Base-by-base conservation (phyloP, 1,140 invertebrate genomes). In the Lethrus apterus region DNA sequence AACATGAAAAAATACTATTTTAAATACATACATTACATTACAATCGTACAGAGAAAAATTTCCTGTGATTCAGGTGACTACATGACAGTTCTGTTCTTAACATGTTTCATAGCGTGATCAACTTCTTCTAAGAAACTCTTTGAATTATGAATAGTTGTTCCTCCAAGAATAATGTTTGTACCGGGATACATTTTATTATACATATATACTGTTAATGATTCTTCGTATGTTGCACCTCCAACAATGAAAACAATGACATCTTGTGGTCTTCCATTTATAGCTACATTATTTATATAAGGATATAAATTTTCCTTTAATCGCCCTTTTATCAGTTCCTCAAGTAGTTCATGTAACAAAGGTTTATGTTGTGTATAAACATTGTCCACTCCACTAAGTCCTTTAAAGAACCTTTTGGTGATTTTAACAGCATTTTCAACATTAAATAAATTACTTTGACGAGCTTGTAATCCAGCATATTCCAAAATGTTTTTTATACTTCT, bases 291-390 rank as follows among this genome's bases (percentile, higher is more conserved):
- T 20, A 93, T 70, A 55, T 82, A 87, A 0, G 93, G 93, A 70
- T 86, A 97, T 0, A 76, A 65, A 30, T 81, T 80, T 53, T 90
- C 87, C 50, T 82, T 83, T 11, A 97, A 72, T 63, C 84, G 84
- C 3, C 90, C 90, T 65, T 88, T 93, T 4, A 92, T 78, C 4
- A 95, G 70, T 65, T 95, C 91, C 63, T 95, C 92, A 0, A 97
- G 56, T 0, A 84, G 84, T 62, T 91, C 84, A 57, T 84, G 82
- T 1, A 98, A 60, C 8, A 93, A 64, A 0, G 93, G 93, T 10
- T 80, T 84, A 67, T 98, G 93, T 64, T 98, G 93, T 0, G 93
- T 96, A 62, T 94, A 98, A 51, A 98, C 91, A 70, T 98, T 98
- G 65, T 98, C 94, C 2, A 98, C 91, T 2, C 93, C 93, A 70